Evolutionary conservation across 1,140 invertebrate genomes (phyloP).

Genomic region (Lordiphosa mommai): DNA sequence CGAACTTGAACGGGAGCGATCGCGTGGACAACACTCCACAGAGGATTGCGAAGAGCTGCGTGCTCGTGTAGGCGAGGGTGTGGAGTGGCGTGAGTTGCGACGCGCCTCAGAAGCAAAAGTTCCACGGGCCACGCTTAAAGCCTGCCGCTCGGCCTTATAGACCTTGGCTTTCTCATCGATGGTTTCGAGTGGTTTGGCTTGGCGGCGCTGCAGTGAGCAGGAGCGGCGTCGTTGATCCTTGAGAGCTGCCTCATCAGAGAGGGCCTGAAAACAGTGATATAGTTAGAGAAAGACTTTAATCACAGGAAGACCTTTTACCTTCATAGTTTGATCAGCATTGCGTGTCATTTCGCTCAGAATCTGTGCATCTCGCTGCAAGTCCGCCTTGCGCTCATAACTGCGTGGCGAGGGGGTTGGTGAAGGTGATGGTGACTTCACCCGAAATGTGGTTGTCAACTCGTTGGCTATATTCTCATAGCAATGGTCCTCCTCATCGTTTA

Average conservation of each 20-base stretch:
- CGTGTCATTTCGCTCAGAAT: conserved; percentile 77
- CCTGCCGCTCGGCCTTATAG: conserved; percentile 23
- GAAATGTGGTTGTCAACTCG: conserved; percentile 66
- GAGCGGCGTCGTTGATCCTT: conserved; percentile 74
- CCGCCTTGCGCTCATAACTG: conserved; percentile 65
- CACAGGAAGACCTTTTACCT: conserved; percentile 30
- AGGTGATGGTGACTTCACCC: conserved; percentile 47
- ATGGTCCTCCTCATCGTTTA: conserved; percentile 51
- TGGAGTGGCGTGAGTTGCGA: conserved; percentile 57
- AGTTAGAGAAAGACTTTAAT: background rate
- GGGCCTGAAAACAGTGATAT: conserved; percentile 32
- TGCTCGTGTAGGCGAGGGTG: conserved; percentile 57
- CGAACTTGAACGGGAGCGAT: conserved; percentile 73
- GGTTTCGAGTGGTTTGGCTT: conserved; percentile 67
- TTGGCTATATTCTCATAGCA: conserved; percentile 72
- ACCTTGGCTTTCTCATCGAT: conserved; percentile 69
- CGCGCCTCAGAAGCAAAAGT: conserved; percentile 70
- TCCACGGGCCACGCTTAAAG: conserved; percentile 52
- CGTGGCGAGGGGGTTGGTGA: conserved; percentile 21
- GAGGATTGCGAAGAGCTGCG: conserved; percentile 76
- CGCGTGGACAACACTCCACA: conserved; percentile 67
- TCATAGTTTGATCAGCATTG: conserved; percentile 77
- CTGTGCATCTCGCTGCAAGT: conserved; percentile 68
- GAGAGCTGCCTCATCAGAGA: conserved; percentile 71
- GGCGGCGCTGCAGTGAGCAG: conserved; percentile 63